These are phyloP conservation scores for Onychostruthus taczanowskii DNA, from an alignment of 2,113 vertebrate species.

Conservation along the genomic window DNA sequence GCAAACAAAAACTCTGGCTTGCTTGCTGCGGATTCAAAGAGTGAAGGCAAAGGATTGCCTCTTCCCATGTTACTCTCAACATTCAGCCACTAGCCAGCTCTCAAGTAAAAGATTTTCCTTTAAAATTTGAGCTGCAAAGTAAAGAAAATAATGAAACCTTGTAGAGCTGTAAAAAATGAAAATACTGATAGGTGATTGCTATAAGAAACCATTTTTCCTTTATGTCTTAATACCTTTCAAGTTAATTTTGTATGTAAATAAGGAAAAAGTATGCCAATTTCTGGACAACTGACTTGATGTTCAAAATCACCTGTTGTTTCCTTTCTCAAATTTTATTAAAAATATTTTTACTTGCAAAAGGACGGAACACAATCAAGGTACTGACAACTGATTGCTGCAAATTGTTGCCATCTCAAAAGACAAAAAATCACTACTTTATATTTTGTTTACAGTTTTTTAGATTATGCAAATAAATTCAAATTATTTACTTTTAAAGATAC, in stretches of 20 bases:
- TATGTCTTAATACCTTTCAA: not conserved
- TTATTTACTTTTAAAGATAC: not conserved
- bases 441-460: not conserved
- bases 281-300: not conserved
- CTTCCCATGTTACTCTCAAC: rapidly evolving
- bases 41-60: not conserved
- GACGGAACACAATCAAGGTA: not conserved
- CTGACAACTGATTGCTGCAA: not conserved
- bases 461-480: not conserved
- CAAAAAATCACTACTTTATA: not conserved
- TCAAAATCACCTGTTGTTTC: not conserved
- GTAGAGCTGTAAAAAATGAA: not conserved
- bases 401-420: not conserved
- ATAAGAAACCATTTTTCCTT: not conserved
- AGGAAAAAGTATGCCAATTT: not conserved
- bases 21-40: not conserved
- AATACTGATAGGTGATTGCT: not conserved
- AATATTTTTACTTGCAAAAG: not conserved
- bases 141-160: not conserved
- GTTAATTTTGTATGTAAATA: not conserved
- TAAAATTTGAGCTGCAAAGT: not conserved
- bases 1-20: not conserved
- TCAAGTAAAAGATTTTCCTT: not conserved
- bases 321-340: not conserved
- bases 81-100: not conserved